A percentile compares a stretch with the other conserved stretches of the same genome.
These are phyloP conservation scores for Laothoe populi DNA, from an alignment of 2,888 invertebrate species.

Conservation along the genomic window DNA sequence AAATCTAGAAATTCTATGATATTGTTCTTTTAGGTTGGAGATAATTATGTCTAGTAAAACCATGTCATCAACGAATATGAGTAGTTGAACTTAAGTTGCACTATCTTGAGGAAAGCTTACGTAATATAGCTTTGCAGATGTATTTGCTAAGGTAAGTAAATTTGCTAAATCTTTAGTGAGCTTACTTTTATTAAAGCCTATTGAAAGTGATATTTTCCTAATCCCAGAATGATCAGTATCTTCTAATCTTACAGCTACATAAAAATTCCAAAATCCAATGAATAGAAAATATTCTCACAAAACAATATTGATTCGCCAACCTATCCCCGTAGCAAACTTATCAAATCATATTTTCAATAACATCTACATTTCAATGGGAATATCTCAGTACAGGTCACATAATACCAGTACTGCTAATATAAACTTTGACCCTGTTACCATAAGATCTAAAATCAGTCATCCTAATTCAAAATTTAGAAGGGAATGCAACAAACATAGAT, in stretches of 20 bases:
- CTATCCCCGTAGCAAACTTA: conserved; percentile 30
- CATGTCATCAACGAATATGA: no score
- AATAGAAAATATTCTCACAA: conserved; percentile 7
- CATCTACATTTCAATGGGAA: conserved; percentile 54
- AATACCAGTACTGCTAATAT: background rate
- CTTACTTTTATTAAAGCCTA: no score
- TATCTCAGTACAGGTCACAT: conserved; percentile 28
- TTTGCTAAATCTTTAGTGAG: no score
- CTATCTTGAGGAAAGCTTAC: no score
- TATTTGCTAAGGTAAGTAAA: no score
- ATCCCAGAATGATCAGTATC: background rate
- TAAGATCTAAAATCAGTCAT: conserved; percentile 13
- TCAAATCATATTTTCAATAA: conserved; percentile 63
- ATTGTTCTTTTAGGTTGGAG: no score
- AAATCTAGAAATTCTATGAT: background rate
- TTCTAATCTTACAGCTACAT: background rate
- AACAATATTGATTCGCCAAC: conserved; percentile 20
- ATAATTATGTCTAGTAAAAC: no score
- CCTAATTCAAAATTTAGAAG: conserved; percentile 12
- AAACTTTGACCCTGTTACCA: background rate
- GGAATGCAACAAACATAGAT: background rate
- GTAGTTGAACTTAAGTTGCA: no score
- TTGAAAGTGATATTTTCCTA: background rate
- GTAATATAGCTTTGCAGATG: no score
- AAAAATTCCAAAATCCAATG: background rate